Percentiles rank a stretch among this genome's conserved stretches.
phyloP scores from a whole-genome alignment of 2,113 vertebrate genomes.

The Onychostruthus taczanowskii region DNA sequence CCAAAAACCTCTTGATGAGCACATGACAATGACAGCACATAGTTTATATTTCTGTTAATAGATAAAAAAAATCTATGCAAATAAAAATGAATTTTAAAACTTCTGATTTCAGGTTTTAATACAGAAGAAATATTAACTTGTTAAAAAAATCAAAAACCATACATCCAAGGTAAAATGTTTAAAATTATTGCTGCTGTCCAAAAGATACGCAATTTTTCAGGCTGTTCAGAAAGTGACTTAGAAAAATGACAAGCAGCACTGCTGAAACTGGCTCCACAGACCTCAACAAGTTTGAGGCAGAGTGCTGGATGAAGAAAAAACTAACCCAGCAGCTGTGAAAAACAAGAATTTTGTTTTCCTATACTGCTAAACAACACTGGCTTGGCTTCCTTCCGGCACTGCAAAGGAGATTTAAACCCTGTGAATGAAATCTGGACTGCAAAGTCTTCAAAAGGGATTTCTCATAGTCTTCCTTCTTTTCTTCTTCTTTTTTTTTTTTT shows the following conservation, averaged over 20 bases:
- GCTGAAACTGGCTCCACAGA: neutral
- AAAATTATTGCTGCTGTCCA: neutral
- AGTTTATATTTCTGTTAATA: neutral
- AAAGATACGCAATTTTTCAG: neutral
- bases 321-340: accelerated
- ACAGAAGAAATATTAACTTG: accelerated
- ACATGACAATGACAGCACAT: accelerated
- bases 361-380: neutral
- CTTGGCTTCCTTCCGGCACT: neutral
- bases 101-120: neutral
- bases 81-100: accelerated
- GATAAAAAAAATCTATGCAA: neutral
- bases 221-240: neutral
- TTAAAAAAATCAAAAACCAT: neutral
- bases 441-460: neutral
- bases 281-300: neutral
- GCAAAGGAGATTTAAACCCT: neutral
- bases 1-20: neutral
- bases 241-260: neutral
- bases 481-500: no score
- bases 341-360: neutral
- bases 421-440: neutral
- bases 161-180: neutral
- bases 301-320: neutral
- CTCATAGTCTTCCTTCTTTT: neutral